Evolutionary conservation across 2,797 vertebrate species (phyloP), one percentile per base, ranked within the genome.

Genomic region (Anas georgica): DNA sequence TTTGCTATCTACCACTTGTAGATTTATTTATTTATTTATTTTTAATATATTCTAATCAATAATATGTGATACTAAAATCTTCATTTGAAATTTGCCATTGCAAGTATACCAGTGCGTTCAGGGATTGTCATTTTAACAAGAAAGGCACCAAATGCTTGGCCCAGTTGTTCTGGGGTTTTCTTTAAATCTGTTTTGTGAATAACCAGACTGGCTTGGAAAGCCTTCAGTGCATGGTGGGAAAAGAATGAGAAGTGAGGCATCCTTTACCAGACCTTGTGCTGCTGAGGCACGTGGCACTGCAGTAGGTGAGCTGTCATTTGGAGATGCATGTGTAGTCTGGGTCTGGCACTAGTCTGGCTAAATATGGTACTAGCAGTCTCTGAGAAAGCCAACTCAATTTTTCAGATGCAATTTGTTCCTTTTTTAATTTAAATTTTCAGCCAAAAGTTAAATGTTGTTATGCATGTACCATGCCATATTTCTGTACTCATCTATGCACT

Each of bases 271-370:
- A 29, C 22, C n/a, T 41, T 12, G 13, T 35, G 18, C 33, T 60
- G 29, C 39, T 37, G 45, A 10, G 39, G 31, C 63, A 29, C 20
- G 33, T 59, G 50, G 22, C 33, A 6, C 17, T 82, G 60, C 18
- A 22, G 16, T 3, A 13, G 25, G 37, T 25, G 12, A 41, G 4
- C 29, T 64, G 37, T 22, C 0, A 1, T 3, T 25, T 29, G 52
- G 55, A 74, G 37, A 5, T 78, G 43, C 12, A 41, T 54, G 50
- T 48, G 8, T 35, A 21, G 26, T 29, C n/a, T 4, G 31, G 22
- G 25, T 17, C 54, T 74, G 54, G 37, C 23, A 60, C 29, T 48
- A 3, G 7, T 43, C n/a, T 60, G 62, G 21, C 22, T 52, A 52
- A 52, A 52, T 52, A 26, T 52, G 26, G 50, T 52, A 16, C 26